Evolutionary conservation across 2,888 invertebrate genomes (phyloP), one percentile per base, ranked within the genome.

Genomic region (Mycogona germanica): DNA sequence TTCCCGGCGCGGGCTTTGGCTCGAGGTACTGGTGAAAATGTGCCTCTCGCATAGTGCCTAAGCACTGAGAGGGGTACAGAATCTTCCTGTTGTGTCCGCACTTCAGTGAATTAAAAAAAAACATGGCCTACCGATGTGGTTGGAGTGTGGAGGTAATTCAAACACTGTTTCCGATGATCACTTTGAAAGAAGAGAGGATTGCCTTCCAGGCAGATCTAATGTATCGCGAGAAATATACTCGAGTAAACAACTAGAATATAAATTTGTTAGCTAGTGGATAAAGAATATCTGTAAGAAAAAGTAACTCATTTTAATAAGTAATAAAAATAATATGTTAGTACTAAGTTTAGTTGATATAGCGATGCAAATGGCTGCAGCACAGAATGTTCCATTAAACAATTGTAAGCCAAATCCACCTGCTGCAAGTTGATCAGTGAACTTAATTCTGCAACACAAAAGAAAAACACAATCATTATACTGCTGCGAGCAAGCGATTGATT

Each of bases 141-240:
- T 71, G 28, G 71, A 72, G 7, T 72, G 64, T 79, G 76, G 44
- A 81, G 67, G 67, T 76, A 76, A 60, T 73, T 72, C 2, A 75
- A 71, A 1, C 76, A 72, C 1, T 72, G 67, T 53, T 69, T 61
- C 35, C 80, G 72, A 65, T 82, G 80, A 40, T 75, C 73, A 1
- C 76, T 74, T 67, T 79, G 77, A 65, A 74, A 79, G 51, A 74
- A 72, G 19, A 82, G 62, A 1, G 82, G 81, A 71, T 82, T 81
- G 4, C 77, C 78, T 58, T 71, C 71, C 14, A 81, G 68, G 60
- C 74, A 75, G 12, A 82, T 62, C 64, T 72, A 74, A 68, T 4
- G 81, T 67, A 0, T 74, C 70, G 2, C 73, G 66, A 59, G 81
- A 69, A 44, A 73, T 71, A 46, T 75, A 73, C 12, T 26, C 2